phyloP scores from a whole-genome alignment of 2,113 vertebrate species.

The Vidua macroura region DNA sequence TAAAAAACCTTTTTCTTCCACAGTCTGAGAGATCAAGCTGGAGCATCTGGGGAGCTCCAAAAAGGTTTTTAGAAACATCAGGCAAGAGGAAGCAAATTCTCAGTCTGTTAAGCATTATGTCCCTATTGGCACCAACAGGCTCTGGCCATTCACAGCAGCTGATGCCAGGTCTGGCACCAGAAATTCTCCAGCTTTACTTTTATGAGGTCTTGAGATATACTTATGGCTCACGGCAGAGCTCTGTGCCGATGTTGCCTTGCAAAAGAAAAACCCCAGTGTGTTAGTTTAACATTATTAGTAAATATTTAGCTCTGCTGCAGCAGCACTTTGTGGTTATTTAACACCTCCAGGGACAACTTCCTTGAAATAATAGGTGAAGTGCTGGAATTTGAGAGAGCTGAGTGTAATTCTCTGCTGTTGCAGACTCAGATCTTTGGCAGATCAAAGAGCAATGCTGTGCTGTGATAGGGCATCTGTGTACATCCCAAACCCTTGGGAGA shows the following conservation, averaged over 20 bases:
- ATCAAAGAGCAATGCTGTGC: background rate
- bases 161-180: background rate
- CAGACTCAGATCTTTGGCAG: background rate
- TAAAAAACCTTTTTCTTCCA: background rate
- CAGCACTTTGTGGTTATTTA: background rate
- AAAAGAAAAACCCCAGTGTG: background rate
- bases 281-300: constrained; percentile 30
- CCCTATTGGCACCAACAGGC: background rate
- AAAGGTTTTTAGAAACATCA: background rate
- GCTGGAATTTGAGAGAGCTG: background rate
- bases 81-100: background rate
- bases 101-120: background rate
- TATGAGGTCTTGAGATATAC: background rate
- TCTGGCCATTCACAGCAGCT: background rate
- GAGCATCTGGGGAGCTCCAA: background rate
- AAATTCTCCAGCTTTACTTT: background rate
- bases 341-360: background rate
- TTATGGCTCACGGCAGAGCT: background rate
- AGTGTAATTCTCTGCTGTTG: background rate
- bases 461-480: background rate
- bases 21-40: background rate
- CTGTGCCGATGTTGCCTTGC: background rate
- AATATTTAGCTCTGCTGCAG: background rate
- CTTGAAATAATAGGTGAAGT: background rate
- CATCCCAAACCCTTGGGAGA: background rate